Percentiles rank a stretch among this genome's conserved stretches.
Conservation (phyloP, 1,140 invertebrate genomes). For the Drosophila persimilis region DNA sequence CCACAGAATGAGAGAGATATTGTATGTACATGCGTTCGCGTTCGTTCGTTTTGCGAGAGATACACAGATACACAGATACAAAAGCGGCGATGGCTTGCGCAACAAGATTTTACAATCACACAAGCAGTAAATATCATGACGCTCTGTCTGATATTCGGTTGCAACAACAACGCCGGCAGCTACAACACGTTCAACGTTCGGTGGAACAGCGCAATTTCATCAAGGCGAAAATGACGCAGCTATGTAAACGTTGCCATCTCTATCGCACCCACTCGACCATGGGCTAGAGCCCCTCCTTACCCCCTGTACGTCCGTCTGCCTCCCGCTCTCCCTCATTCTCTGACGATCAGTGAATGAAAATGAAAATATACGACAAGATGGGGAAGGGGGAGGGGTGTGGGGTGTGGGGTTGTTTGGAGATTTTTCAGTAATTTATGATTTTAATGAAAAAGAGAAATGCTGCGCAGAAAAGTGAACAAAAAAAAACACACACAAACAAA, state of each 20-base stretch:
- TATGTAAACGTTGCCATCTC: conserved; percentile 33
- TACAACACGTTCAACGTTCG: too few species aligned
- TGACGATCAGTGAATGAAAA: conserved; percentile 48
- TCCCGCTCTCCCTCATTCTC: not conserved
- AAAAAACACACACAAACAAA: conserved; percentile 26
- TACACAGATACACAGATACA: not conserved
- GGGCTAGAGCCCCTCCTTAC: too few species aligned
- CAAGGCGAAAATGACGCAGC: conserved; percentile 55
- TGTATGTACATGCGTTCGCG: not conserved
- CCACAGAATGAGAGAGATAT: not conserved
- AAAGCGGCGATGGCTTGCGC: conserved; percentile 55
- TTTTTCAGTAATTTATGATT: conserved; percentile 39
- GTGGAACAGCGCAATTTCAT: conserved; percentile 45
- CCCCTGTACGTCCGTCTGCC: too few species aligned
- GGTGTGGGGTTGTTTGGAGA: not conserved
- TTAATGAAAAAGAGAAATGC: conserved; percentile 37
- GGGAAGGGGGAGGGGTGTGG: not conserved
- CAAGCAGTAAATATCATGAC: conserved; percentile 51
- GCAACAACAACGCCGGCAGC: conserved; percentile 14
- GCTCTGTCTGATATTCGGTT: conserved; percentile 52
- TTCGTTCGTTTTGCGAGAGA: not conserved
- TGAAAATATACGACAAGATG: conserved; percentile 33
- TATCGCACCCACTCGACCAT: conserved; percentile 19
- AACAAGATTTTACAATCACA: conserved; percentile 62
- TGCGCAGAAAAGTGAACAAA: conserved; percentile 26